phyloP scores from a whole-genome alignment of 2,797 vertebrate genomes.

The Chaunax sp. region DNA sequence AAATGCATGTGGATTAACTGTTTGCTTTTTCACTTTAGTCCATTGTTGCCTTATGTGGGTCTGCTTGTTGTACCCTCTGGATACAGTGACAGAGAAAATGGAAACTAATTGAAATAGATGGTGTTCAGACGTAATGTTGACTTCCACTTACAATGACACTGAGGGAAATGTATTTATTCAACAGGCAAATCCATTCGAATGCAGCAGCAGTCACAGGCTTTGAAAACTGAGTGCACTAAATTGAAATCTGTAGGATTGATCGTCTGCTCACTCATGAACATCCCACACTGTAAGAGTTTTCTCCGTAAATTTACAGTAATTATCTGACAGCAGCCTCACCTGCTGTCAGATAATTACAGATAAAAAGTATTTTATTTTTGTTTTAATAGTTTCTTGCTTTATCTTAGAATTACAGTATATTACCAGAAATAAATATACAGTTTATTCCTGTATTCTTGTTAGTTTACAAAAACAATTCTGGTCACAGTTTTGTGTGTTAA shows the following conservation, averaged over 20 bases:
- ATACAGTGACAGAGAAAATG: not conserved
- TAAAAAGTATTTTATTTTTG: too few relatives aligned
- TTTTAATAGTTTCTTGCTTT: too few relatives aligned
- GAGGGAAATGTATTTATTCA: not conserved
- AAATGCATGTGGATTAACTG: conserved; percentile 6
- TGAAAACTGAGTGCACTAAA: not conserved
- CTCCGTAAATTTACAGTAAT: too few relatives aligned
- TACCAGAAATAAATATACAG: too few relatives aligned
- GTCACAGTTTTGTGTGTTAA: too few relatives aligned
- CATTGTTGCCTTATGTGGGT: not conserved
- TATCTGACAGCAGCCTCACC: too few relatives aligned
- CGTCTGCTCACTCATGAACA: not conserved
- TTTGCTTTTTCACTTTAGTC: conserved; percentile 17
- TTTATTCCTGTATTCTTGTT: too few relatives aligned
- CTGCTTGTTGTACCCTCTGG: not conserved
- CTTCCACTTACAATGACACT: not conserved
- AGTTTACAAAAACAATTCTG: too few relatives aligned
- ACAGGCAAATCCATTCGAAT: not conserved
- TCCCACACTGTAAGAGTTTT: not conserved
- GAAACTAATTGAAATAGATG: conserved; percentile 1
- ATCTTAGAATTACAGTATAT: too few relatives aligned
- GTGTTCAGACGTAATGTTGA: not conserved
- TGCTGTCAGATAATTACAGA: too few relatives aligned
- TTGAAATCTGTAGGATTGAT: not conserved
- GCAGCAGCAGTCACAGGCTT: not conserved